A percentile compares a stretch with the other conserved stretches of the same genome.
phyloP scores from a whole-genome alignment of 23 tunicate genomes.

The Trididemnum miniatum region DNA sequence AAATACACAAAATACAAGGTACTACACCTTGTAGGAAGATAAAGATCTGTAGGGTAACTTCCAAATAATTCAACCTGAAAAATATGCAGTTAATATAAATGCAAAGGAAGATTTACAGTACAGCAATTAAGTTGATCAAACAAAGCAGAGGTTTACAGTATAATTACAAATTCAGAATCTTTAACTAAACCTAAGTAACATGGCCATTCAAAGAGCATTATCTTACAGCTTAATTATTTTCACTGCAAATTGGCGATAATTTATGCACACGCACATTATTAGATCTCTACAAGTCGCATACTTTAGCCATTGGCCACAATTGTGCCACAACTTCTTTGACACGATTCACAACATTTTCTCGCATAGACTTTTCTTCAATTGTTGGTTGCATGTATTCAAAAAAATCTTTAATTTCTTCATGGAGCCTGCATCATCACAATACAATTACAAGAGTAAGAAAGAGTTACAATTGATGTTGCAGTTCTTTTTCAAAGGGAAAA shows the following conservation, averaged over 20 bases:
- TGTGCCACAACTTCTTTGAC: slow-evolving; percentile 56
- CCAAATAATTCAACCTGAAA: slow-evolving; percentile 87
- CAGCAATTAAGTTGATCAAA: too few relatives aligned
- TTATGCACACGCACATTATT: too few relatives aligned
- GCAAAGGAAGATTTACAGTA: too few relatives aligned
- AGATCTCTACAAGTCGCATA: too few relatives aligned
- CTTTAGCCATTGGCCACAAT: slow-evolving; percentile 70
- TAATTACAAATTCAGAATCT: too few relatives aligned
- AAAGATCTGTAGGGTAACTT: slow-evolving; percentile 84
- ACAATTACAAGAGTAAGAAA: too few relatives aligned
- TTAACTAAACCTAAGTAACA: neutral
- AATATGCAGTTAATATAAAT: neutral
- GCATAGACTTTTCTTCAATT: slow-evolving; percentile 67
- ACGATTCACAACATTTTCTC: slow-evolving; percentile 69
- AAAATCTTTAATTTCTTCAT: slow-evolving; percentile 94
- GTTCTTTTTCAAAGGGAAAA: too few relatives aligned
- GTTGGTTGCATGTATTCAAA: slow-evolving; percentile 83
- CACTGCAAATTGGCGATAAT: neutral
- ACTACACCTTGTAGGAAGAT: slow-evolving; percentile 96
- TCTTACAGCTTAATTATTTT: neutral
- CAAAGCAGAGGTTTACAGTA: too few relatives aligned
- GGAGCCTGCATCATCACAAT: too few relatives aligned
- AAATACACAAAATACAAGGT: too few relatives aligned
- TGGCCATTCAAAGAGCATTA: too few relatives aligned
- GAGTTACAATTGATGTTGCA: too few relatives aligned